Evolutionary conservation across 2,888 invertebrate genomes (phyloP), one percentile per base, ranked within the genome.

Genomic region (Aricia artaxerxes): DNA sequence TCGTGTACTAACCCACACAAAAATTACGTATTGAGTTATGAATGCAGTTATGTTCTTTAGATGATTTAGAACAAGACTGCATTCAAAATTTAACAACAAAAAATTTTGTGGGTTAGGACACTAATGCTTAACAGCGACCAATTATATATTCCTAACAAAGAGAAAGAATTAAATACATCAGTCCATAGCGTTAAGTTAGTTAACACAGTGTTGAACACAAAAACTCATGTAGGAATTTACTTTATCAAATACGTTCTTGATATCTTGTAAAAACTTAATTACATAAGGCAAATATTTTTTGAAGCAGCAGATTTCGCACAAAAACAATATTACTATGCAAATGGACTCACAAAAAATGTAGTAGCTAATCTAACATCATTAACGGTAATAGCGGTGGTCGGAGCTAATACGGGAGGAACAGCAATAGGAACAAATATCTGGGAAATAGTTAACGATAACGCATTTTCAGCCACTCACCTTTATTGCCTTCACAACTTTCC

Each of bases 361-460:
- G 79, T 77, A 57, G 40, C 73, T 24, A 84, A 86, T 80, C 77
- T 78, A 82, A 79, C 73, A 82, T 83, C 85, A 83, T 85, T 86
- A 85, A 83, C 80, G 78, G 78, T 80, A 86, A 81, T 53, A 77
- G 57, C 81, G 80, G 77, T 75, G 78, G 82, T 82, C 82, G 79
- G 79, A 83, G 84, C 82, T 83, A 84, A 84, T 82, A 79, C 81
- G 78, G 77, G 78, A 78, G 84, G 83, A 89, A 88, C 87, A 87
- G 87, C 88, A 87, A 89, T 89, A 88, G 83, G 85, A 90, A 91
- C 90, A 91, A 91, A 91, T 91, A 90, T 88, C 86, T 85, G 86
- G 84, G 85, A 88, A 89, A 81, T 87, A 88, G 87, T 90, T 89
- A 89, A 84, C 86, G 86, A 85, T 88, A 89, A 88, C 87, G 86